Conservation (phyloP, 2,113 vertebrate species). For the Chelonoidis abingdonii region DNA sequence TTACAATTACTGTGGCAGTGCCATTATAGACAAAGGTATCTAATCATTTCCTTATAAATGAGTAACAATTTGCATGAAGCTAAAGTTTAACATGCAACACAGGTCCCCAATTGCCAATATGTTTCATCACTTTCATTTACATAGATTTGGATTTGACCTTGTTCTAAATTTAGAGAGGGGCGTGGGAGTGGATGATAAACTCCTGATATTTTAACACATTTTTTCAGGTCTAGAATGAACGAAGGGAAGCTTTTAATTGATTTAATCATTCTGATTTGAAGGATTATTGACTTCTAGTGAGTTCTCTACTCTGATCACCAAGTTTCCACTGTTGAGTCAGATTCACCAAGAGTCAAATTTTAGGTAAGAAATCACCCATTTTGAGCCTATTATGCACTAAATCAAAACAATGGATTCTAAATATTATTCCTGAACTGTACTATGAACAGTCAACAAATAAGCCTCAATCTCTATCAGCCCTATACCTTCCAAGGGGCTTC, state of each 20-base stretch:
- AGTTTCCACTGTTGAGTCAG: neutral
- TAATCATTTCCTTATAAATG: neutral
- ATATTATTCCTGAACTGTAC: neutral
- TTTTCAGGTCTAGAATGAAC: neutral
- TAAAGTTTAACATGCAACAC: neutral
- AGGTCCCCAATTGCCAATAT: neutral
- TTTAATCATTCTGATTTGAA: neutral
- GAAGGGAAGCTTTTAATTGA: neutral
- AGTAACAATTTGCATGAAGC: rapidly evolving
- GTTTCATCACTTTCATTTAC: neutral
- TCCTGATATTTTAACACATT: neutral
- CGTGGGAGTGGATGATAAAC: neutral
- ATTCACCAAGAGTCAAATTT: neutral
- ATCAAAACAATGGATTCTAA: neutral
- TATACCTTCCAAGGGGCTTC: neutral
- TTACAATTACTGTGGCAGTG: neutral
- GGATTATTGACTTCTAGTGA: neutral
- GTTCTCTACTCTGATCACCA: neutral
- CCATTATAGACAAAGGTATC: neutral
- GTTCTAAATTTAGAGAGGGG: neutral
- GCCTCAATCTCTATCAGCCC: neutral
- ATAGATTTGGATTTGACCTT: neutral
- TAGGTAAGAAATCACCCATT: neutral
- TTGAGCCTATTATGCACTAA: neutral
- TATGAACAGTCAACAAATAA: neutral